A percentile compares a stretch with the other conserved stretches of the same genome.
Conservation (phyloP, 2,113 vertebrate genomes). For the Dipodomys spectabilis region DNA sequence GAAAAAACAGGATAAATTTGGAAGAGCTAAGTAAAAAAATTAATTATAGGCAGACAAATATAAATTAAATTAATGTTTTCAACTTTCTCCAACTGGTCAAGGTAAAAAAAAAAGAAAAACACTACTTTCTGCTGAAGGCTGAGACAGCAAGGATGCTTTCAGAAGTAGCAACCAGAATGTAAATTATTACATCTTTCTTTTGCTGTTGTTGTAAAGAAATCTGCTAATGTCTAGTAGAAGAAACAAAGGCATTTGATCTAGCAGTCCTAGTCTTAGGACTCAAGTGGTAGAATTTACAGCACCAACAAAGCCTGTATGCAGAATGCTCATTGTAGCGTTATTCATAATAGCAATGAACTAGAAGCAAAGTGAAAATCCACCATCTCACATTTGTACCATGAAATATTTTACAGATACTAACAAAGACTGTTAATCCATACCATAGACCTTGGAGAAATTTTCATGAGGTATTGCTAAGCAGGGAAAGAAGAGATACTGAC, state of each 20-base stretch:
- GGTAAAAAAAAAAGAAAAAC: constrained; percentile 8
- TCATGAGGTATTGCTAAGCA: background rate
- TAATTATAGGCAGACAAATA: background rate
- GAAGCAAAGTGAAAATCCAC: background rate
- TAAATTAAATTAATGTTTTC: constrained; percentile 13
- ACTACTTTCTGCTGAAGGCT: constrained; percentile 4
- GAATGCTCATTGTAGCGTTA: constrained; percentile 18
- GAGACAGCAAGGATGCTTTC: background rate
- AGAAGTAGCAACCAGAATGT: background rate
- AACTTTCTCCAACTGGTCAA: background rate
- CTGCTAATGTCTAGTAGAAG: background rate
- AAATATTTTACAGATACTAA: background rate
- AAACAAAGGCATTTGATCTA: constrained; percentile 43
- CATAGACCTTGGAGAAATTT: constrained; percentile 10
- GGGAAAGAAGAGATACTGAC: constrained; percentile 4
- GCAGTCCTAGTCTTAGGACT: background rate
- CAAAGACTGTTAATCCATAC: background rate
- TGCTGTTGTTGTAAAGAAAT: background rate
- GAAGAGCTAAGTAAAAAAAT: background rate
- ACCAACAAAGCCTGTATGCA: background rate
- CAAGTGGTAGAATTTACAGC: background rate
- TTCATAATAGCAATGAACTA: constrained; percentile 15
- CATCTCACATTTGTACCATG: background rate
- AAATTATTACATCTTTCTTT: background rate
- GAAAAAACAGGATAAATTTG: constrained; percentile 10